These are phyloP conservation scores for Rutpela maculata DNA, from an alignment of 2,888 invertebrate genomes.

Conservation along the genomic window DNA sequence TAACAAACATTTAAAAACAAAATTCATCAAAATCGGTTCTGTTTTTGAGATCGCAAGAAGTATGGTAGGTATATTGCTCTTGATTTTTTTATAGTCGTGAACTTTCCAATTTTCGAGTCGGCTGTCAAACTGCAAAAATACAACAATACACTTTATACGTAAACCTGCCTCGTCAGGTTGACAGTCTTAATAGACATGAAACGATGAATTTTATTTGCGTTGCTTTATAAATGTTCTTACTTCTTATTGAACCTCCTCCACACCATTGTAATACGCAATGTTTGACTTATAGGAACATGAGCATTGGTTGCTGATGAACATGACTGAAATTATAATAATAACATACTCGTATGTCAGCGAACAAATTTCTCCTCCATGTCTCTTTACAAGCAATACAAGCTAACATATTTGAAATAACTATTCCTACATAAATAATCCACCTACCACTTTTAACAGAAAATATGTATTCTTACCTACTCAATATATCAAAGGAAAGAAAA, in stretches of 20 bases:
- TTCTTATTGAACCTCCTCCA: not conserved
- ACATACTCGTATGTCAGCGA: slow-evolving; percentile 13
- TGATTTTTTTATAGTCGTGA: no score
- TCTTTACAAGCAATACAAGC: not conserved
- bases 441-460: slow-evolving; percentile 11
- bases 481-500: slow-evolving; percentile 5
- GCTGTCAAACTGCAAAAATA: no score
- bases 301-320: slow-evolving; percentile 13
- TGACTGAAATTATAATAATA: slow-evolving; percentile 18
- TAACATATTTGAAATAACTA: slow-evolving; percentile 24
- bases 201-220: not conserved
- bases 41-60: no score
- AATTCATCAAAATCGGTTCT: no score
- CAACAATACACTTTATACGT: no score
- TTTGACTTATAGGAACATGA: not conserved
- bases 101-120: no score
- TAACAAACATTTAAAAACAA: no score
- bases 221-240: not conserved
- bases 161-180: no score
- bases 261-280: not conserved
- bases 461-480: not conserved
- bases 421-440: slow-evolving; percentile 22
- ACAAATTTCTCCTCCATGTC: slow-evolving; percentile 21
- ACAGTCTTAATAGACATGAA: no score
- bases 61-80: no score